These are phyloP conservation scores for Nycticorax nycticorax DNA, from an alignment of 2,113 vertebrate species.

Conservation along the genomic window DNA sequence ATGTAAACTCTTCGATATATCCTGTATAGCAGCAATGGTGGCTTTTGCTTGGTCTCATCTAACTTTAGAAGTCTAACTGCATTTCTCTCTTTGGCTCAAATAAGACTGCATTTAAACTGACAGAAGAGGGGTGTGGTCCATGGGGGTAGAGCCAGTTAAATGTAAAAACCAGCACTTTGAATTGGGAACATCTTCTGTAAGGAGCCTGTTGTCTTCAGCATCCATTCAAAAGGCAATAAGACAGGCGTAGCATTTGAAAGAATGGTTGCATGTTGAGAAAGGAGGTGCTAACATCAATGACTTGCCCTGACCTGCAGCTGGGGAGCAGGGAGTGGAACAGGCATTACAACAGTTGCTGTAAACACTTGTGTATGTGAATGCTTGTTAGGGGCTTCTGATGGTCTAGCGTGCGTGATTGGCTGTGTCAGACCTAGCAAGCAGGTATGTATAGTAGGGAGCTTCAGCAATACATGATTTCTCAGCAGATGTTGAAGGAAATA, in stretches of 20 bases:
- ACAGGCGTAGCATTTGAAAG: conserved; percentile 58
- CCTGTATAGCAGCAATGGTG: neutral
- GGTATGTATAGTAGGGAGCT: neutral
- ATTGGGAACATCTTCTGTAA: conserved; percentile 73
- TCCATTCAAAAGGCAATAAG: conserved; percentile 73
- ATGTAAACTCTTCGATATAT: neutral
- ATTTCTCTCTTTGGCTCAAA: neutral
- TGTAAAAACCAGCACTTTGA: conserved; percentile 73
- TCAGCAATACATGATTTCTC: neutral
- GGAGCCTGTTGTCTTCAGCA: conserved; percentile 59
- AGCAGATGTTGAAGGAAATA: neutral
- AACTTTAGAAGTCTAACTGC: neutral
- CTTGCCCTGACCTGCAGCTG: conserved; percentile 74
- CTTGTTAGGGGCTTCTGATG: neutral
- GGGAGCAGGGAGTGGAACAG: neutral
- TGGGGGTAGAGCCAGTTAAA: neutral
- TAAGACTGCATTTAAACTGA: neutral
- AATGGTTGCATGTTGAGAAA: conserved; percentile 79
- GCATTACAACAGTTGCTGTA: neutral
- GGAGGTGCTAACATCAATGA: conserved; percentile 78
- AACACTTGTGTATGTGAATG: neutral
- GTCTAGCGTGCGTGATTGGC: neutral
- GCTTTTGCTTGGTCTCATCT: neutral
- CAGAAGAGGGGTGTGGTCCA: neutral
- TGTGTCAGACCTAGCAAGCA: neutral